Conservation (phyloP, 2,113 vertebrate genomes). For the Zapornia atra region DNA sequence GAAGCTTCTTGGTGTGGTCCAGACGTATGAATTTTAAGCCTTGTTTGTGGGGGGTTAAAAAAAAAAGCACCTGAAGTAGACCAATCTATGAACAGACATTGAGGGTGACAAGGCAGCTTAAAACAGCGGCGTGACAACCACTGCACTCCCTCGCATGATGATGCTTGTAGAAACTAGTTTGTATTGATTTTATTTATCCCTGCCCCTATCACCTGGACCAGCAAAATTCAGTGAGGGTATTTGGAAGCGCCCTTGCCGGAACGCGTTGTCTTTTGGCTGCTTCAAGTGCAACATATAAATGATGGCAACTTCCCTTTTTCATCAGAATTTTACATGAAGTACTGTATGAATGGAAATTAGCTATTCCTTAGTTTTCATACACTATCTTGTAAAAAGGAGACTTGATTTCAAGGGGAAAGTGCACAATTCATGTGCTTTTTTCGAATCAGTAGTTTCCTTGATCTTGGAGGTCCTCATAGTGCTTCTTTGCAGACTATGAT, state of each 20-base stretch:
- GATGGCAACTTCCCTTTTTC: background rate
- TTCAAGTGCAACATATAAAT: background rate
- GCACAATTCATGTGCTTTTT: background rate
- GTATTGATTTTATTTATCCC: background rate
- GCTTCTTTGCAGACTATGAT: background rate
- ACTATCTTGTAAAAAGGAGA: background rate
- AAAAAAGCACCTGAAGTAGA: background rate
- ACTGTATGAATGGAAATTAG: background rate
- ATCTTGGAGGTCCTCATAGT: background rate
- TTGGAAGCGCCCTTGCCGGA: background rate
- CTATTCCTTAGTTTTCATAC: background rate
- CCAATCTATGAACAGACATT: background rate
- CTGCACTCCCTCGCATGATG: background rate
- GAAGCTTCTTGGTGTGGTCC: background rate
- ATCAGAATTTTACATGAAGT: background rate
- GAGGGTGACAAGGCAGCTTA: background rate
- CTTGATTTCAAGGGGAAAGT: background rate
- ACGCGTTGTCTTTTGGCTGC: background rate
- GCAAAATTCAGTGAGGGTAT: background rate
- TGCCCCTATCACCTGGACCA: background rate
- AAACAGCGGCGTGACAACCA: background rate
- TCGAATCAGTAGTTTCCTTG: background rate
- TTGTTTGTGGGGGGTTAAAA: background rate
- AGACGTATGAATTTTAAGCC: background rate
- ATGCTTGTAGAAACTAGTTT: background rate